A percentile compares a stretch with the other conserved stretches of the same genome.
Conservation (phyloP, 2,113 vertebrate species). For the Picathartes gymnocephalus region DNA sequence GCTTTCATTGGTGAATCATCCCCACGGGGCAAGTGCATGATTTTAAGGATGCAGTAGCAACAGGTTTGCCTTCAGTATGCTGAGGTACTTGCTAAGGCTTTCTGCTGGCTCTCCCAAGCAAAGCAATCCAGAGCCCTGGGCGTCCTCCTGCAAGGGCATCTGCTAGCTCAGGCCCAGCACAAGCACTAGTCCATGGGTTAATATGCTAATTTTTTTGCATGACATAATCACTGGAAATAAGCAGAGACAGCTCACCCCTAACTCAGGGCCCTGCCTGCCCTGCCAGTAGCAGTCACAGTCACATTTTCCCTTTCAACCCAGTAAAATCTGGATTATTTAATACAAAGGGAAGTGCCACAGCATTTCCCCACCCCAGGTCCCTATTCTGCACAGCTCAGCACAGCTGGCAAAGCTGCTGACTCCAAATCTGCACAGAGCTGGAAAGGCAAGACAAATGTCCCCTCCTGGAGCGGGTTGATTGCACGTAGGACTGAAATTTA, state of each 20-base stretch:
- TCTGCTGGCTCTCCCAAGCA: neutral
- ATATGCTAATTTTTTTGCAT: neutral
- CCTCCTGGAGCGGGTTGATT: neutral
- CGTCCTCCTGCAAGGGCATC: neutral
- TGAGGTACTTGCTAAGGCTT: neutral
- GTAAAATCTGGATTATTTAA: neutral
- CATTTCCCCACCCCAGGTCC: neutral
- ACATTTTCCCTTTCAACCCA: neutral
- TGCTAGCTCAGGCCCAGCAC: neutral
- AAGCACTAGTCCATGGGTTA: neutral
- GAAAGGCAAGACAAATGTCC: neutral
- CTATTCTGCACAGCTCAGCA: neutral
- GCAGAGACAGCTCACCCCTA: neutral
- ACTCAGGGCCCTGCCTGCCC: neutral
- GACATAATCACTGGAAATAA: neutral
- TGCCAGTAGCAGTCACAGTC: neutral
- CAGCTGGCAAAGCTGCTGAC: neutral
- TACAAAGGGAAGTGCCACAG: neutral
- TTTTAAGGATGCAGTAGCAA: neutral
- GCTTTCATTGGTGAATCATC: neutral
- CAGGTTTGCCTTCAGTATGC: neutral
- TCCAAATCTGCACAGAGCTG: neutral
- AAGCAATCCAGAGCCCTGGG: neutral
- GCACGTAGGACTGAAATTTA: neutral
- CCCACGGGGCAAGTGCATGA: fast-evolving